Evolutionary conservation across 2,888 invertebrate species (phyloP), one percentile per base, ranked within the genome.

Genomic region (Altica lythri): DNA sequence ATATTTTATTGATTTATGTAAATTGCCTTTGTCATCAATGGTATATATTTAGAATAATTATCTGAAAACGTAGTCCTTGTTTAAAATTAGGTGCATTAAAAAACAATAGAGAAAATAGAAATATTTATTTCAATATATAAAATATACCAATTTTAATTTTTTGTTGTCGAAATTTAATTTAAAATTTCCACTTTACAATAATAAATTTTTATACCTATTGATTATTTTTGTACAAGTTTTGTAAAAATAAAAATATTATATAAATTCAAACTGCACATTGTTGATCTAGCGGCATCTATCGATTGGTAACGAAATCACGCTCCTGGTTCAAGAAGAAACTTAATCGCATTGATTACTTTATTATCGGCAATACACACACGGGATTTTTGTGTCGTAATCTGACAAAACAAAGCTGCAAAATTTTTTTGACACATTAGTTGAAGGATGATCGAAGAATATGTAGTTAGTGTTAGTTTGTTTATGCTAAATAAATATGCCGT

Each of bases 381-480:
- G 8, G 35, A 19, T 5, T 30, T 44, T 16, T 27, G 13, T 42
- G 27, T 42, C 17, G 25, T 25, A 42, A 45, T 40, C 18, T 49
- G 40, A 40, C 49, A 49, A 32, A 38, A 48, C 19, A 40, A 32
- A 19, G 38, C 19, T 17, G 35, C 17, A 29, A 38, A 40, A 32
- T 32, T 25, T 25, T 35, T 48, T 49, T 49, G 49, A 49, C 49
- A 49, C 30, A 40, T 49, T 49, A 30, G 14, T 40, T n/a, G 22
- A 49, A 40, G 17, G 40, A 17, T 46, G 48, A 49, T 55, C 40
- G 50, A 55, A n/a, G n/a, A n/a, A 55, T 45, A 45, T 35, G 55
- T 55, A 19, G n/a, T n/a, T n/a, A n/a, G 44, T 55, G 16, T 52
- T 35, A 48, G 22, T 49, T 49, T 25, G 22, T 32, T 25, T n/a